phyloP scores from a whole-genome alignment of 2,113 vertebrate species.

The Urocitellus parryii region DNA sequence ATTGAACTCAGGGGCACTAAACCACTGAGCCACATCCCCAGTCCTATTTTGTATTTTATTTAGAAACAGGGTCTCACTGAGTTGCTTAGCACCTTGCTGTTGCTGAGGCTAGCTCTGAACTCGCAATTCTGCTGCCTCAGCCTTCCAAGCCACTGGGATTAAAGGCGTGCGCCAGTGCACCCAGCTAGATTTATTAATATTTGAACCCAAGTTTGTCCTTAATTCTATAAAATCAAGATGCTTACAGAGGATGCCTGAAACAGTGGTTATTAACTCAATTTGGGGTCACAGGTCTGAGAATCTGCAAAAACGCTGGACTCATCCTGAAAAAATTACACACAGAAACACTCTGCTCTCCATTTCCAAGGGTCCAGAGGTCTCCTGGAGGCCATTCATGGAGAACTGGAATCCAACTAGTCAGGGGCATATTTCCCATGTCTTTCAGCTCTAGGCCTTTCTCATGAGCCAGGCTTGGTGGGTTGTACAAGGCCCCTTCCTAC shows the following conservation, averaged over 20 bases:
- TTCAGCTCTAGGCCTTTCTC: neutral
- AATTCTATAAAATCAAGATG: neutral
- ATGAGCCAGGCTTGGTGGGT: neutral
- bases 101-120: too few relatives aligned
- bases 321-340: neutral
- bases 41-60: neutral
- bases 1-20: neutral
- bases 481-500: neutral
- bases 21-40: neutral
- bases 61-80: too few relatives aligned
- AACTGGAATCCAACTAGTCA: too few relatives aligned
- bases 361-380: neutral
- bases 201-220: neutral
- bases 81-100: too few relatives aligned
- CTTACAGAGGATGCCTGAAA: neutral
- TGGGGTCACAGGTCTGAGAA: neutral
- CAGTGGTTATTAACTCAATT: neutral
- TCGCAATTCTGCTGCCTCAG: too few relatives aligned
- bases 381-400: neutral
- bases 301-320: neutral
- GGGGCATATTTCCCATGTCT: neutral
- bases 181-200: neutral
- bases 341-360: neutral
- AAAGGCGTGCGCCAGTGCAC: too few relatives aligned
- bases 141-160: too few relatives aligned